A percentile compares a stretch with the other conserved stretches of the same genome.
Evolutionary conservation across 53 echinoderm and acorn worm genomes (phyloP).

Genomic region (Hippasteria phrygiana): DNA sequence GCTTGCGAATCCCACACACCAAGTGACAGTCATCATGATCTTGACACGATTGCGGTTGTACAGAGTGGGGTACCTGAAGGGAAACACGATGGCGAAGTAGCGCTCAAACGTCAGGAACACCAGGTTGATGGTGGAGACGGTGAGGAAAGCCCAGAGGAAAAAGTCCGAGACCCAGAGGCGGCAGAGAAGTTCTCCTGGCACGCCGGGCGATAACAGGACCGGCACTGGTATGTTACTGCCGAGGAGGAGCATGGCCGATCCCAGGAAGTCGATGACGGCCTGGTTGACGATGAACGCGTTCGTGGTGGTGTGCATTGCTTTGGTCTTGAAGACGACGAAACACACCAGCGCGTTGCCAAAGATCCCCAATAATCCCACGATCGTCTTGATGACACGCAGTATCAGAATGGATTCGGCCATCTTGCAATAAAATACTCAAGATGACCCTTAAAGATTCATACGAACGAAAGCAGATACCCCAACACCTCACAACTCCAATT

Average conservation of each 20-base stretch:
- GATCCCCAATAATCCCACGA: conserved; percentile 71
- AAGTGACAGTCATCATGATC: conserved; percentile 37
- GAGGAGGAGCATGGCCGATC: conserved; percentile 76
- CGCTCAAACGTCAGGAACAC: conserved; percentile 85
- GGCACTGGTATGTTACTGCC: conserved; percentile 51
- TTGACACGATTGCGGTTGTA: conserved; percentile 48
- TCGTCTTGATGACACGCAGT: conserved; percentile 47
- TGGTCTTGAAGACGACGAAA: conserved; percentile 71
- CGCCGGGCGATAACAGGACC: background rate
- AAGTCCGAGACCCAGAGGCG: conserved; percentile 84
- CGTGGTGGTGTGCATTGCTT: conserved; percentile 60
- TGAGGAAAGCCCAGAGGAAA: conserved; percentile 78
- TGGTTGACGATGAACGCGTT: conserved; percentile 69
- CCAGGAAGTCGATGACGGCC: conserved; percentile 80
- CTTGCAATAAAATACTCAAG: background rate
- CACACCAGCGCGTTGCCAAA: conserved; percentile 84
- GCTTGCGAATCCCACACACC: background rate
- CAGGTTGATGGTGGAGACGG: conserved; percentile 86
- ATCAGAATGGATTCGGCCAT: conserved; percentile 40
- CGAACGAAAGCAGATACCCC: too few species aligned
- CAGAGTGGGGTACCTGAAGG: conserved; percentile 73
- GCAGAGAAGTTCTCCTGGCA: conserved; percentile 70
- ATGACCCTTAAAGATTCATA: background rate
- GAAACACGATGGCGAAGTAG: conserved; percentile 85
- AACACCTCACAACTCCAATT: too few species aligned